Percentiles rank a stretch among this genome's conserved stretches.
Evolutionary conservation across 2,797 vertebrate species (phyloP).

Genomic region (Bradypodion ventrale): DNA sequence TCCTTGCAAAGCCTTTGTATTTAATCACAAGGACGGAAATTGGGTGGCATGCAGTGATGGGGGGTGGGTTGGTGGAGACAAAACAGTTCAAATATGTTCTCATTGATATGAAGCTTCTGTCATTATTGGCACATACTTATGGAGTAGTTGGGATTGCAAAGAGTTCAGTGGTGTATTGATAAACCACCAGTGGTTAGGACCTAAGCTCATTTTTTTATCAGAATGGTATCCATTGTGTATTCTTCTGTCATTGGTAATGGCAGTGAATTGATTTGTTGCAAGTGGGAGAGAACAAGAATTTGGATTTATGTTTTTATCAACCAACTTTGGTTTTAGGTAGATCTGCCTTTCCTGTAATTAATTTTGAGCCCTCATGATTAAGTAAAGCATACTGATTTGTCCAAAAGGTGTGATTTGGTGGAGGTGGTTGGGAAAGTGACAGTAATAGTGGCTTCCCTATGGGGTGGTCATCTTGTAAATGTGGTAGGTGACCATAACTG

Average conservation of each 20-base stretch:
- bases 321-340: conserved; percentile 6
- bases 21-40: conserved; percentile 19
- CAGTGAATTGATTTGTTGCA: not conserved
- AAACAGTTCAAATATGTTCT: not conserved
- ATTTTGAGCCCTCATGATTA: not conserved
- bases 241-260: conserved; percentile 4
- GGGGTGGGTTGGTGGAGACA: not conserved
- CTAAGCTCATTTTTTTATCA: conserved; percentile 29
- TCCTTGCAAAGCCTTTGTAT: not conserved
- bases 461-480: not conserved
- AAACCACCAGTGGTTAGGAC: not conserved
- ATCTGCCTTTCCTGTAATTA: not conserved
- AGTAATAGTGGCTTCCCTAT: not conserved
- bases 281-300: conserved; percentile 43
- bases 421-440: not conserved
- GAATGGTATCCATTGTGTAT: conserved; percentile 4
- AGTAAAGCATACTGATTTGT: not conserved
- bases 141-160: conserved; percentile 30
- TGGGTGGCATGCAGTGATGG: not conserved
- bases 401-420: not conserved
- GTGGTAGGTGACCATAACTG: too few species aligned
- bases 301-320: conserved; percentile 19
- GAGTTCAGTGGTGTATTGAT: not conserved
- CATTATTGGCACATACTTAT: conserved; percentile 11
- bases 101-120: not conserved